A percentile compares a stretch with the other conserved stretches of the same genome.
Conservation (phyloP, 2,797 vertebrate species). For the Morelia viridis region DNA sequence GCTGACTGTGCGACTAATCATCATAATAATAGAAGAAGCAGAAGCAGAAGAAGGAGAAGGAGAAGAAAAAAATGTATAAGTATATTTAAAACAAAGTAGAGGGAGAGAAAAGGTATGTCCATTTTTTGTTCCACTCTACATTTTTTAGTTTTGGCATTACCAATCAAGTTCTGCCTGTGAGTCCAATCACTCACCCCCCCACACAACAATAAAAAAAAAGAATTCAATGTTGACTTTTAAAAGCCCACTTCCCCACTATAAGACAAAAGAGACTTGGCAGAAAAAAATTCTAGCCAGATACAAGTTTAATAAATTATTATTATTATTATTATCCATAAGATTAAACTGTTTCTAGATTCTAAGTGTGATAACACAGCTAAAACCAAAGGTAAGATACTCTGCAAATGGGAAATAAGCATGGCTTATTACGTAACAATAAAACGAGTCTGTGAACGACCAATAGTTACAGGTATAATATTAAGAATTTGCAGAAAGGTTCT, state of each 20-base stretch:
- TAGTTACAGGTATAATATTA: not conserved
- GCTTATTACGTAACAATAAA: not conserved
- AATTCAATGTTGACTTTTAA: not conserved
- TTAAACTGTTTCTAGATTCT: not conserved
- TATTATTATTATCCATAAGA: not conserved
- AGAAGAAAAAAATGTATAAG: not conserved
- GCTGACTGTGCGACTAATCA: not conserved
- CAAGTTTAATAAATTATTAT: not conserved
- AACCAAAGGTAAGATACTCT: not conserved
- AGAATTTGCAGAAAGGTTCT: not conserved
- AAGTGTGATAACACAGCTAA: not conserved
- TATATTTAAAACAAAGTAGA: not conserved
- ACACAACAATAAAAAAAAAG: not conserved
- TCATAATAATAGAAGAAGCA: no score
- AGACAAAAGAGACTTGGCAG: not conserved
- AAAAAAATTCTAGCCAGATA: not conserved
- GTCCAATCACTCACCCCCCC: not conserved
- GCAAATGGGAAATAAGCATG: not conserved
- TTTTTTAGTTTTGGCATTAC: not conserved
- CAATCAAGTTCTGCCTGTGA: not conserved
- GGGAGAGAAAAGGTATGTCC: not conserved
- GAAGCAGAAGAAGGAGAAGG: not conserved
- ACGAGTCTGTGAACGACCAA: not conserved
- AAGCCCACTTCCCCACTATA: not conserved
- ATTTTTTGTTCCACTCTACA: not conserved